These are phyloP conservation scores for Sicus ferrugineus DNA, from an alignment of 2,888 invertebrate species.

Conservation along the genomic window DNA sequence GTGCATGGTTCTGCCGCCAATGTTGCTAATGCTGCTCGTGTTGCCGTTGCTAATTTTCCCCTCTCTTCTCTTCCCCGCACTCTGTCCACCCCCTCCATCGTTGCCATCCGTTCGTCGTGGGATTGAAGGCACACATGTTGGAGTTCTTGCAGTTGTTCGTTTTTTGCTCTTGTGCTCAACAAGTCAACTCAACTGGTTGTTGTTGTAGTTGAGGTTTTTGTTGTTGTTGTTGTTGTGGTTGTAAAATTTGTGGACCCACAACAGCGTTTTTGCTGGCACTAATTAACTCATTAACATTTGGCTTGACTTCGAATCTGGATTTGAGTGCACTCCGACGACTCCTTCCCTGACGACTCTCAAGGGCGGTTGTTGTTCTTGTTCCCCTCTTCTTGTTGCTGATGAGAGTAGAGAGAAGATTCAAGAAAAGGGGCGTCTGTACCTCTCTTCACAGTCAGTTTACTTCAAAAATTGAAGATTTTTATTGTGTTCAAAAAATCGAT, in stretches of 20 bases:
- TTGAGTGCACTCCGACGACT: constrained; percentile 13
- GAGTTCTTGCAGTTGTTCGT: too few relatives aligned
- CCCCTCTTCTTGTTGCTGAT: neutral
- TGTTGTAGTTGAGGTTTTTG: constrained; percentile 10
- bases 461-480: constrained; percentile 3
- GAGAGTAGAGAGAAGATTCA: too few relatives aligned
- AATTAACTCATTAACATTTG: constrained; percentile 64
- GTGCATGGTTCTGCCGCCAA: constrained; percentile 38
- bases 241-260: constrained; percentile 51
- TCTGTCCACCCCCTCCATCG: too few relatives aligned
- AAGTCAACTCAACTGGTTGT: neutral
- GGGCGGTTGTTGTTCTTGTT: constrained; percentile 5
- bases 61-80: constrained; percentile 4
- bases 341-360: neutral
- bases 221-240: constrained; percentile 21
- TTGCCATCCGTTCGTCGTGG: constrained; percentile 25
- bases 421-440: neutral
- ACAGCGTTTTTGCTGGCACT: constrained; percentile 55
- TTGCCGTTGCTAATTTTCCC: constrained; percentile 34
- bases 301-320: constrained; percentile 44
- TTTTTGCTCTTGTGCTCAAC: neutral
- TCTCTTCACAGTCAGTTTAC: neutral
- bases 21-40: constrained; percentile 1
- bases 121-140: too few relatives aligned
- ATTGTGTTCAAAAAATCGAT: too few relatives aligned